Conservation (phyloP, 2,888 invertebrate species). For the Branchellion lobata region DNA sequence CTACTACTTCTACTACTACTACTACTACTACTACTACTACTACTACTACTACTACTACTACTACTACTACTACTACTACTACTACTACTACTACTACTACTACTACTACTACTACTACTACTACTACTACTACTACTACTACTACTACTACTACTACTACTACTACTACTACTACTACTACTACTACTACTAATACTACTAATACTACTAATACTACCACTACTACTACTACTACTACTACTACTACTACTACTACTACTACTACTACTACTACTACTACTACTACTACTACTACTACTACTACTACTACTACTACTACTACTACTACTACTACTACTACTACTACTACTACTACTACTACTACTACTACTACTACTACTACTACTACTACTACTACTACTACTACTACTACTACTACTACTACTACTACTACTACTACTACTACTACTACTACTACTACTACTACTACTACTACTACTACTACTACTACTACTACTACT, state of each 20-base stretch:
- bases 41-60: conserved; percentile 27
- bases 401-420: no score
- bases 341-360: conserved; percentile 31
- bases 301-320: conserved; percentile 22
- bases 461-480: no score
- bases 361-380: conserved; percentile 29
- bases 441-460: no score
- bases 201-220: background rate
- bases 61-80: conserved; percentile 27
- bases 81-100: conserved; percentile 19
- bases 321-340: conserved; percentile 27
- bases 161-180: conserved; percentile 42
- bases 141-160: conserved; percentile 42
- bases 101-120: conserved; percentile 25
- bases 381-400: conserved; percentile 27
- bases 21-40: conserved; percentile 23
- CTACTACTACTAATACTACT: conserved; percentile 4
- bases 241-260: conserved; percentile 16
- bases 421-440: no score
- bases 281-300: conserved; percentile 25
- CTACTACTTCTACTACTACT: conserved; percentile 11
- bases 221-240: conserved; percentile 20
- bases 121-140: conserved; percentile 38
- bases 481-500: no score
- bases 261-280: conserved; percentile 23